These are phyloP conservation scores for Enteromius treurensis DNA, from an alignment of 2,797 vertebrate species.

Conservation along the genomic window DNA sequence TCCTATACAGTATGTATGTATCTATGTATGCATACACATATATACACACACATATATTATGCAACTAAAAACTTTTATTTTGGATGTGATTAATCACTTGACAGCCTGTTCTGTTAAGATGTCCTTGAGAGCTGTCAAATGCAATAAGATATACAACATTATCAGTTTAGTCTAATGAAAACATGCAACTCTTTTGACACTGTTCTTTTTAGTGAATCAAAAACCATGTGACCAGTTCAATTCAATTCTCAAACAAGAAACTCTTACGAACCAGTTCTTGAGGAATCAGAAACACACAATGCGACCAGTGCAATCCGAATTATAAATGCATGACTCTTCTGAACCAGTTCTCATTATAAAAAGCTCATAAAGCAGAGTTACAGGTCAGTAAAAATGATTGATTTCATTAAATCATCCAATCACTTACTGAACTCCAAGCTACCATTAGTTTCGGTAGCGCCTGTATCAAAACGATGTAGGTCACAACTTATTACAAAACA, in stretches of 20 bases:
- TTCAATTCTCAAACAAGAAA: neutral
- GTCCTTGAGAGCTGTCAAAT: neutral
- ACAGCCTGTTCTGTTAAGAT: neutral
- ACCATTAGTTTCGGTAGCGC: neutral
- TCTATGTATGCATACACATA: too few relatives aligned
- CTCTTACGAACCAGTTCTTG: neutral
- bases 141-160: neutral
- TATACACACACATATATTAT: too few relatives aligned
- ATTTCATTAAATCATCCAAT: neutral
- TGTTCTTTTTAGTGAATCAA: neutral
- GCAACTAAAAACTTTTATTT: too few relatives aligned
- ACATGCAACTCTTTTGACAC: neutral
- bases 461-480: neutral
- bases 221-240: neutral
- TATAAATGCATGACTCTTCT: neutral
- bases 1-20: too few relatives aligned
- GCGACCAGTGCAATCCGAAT: neutral
- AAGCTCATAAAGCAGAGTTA: neutral
- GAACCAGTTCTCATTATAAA: neutral
- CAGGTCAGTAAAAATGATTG: neutral
- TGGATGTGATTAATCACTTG: too few relatives aligned
- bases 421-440: neutral
- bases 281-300: neutral
- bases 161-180: neutral
- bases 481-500: constrained; percentile 44